These are phyloP conservation scores for Empidonax traillii DNA, from an alignment of 2,113 vertebrate species.

Conservation along the genomic window DNA sequence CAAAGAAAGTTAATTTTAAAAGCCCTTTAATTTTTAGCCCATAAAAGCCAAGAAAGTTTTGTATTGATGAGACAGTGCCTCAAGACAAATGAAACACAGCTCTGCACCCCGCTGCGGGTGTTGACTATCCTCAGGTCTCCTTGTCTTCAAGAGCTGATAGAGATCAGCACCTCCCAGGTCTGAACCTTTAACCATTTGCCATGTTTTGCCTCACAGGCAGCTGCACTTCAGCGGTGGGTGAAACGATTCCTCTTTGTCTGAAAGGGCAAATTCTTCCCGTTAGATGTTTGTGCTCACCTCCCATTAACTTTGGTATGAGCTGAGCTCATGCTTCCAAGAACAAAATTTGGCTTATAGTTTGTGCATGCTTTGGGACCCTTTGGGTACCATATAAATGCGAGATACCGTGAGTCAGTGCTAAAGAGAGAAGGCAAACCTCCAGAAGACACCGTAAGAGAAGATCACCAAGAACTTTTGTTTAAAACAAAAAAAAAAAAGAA, in stretches of 20 bases:
- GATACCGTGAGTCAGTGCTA: constrained; percentile 44
- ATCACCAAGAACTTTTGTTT: not conserved
- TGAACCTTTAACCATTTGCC: constrained; percentile 46
- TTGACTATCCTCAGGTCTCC: constrained; percentile 32
- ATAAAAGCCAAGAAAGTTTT: not conserved
- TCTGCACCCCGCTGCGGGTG: not conserved
- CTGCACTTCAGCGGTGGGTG: constrained; percentile 9
- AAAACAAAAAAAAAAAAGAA: not conserved
- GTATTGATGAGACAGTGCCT: constrained; percentile 9
- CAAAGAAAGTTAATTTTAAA: constrained; percentile 40
- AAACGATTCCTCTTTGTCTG: constrained; percentile 32
- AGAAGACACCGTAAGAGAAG: not conserved
- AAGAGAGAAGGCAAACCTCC: constrained; percentile 37
- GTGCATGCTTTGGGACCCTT: constrained; percentile 37
- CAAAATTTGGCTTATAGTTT: constrained; percentile 53
- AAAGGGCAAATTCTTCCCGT: constrained; percentile 48
- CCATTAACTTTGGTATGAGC: constrained; percentile 57
- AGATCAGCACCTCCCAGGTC: constrained; percentile 13
- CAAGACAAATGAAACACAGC: not conserved
- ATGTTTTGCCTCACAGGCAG: constrained; percentile 57
- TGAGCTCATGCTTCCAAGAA: constrained; percentile 62
- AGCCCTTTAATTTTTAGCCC: not conserved
- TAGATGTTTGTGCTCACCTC: constrained; percentile 53
- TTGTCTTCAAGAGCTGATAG: constrained; percentile 34
- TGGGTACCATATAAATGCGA: constrained; percentile 58